Evolutionary conservation across 1,140 invertebrate genomes (phyloP).

Genomic region (Steinernema feltiae): DNA sequence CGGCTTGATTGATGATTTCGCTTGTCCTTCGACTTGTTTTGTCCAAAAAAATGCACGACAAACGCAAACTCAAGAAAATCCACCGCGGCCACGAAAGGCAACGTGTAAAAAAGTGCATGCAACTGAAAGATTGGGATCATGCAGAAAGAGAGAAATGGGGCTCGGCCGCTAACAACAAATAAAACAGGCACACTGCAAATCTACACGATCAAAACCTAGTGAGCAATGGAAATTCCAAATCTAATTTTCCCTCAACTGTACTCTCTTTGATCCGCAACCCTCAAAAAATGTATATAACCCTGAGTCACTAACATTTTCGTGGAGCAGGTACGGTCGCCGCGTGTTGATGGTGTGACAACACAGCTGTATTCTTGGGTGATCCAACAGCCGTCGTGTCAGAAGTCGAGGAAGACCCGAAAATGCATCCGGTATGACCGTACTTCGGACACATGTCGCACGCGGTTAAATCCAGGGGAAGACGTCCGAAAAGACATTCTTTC

Average conservation of each 20-base stretch:
- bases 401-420: constrained; percentile 19
- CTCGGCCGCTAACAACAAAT: too few species aligned
- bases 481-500: constrained; percentile 42
- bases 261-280: neutral
- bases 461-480: constrained; percentile 26
- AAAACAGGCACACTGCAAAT: neutral
- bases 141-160: too few species aligned
- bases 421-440: constrained; percentile 37
- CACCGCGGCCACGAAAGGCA: too few species aligned
- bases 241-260: neutral
- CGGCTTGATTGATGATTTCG: too few species aligned
- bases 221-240: neutral
- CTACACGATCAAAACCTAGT: neutral
- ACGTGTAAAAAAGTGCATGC: too few species aligned
- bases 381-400: neutral
- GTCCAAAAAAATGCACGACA: too few species aligned
- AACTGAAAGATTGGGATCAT: too few species aligned
- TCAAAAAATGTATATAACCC: neutral
- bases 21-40: too few species aligned
- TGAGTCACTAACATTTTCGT: constrained; percentile 23
- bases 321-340: constrained; percentile 8
- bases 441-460: constrained; percentile 40
- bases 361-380: neutral
- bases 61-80: too few species aligned
- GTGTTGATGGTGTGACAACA: neutral